These are phyloP conservation scores for Atta texana DNA, from an alignment of 1,140 invertebrate species.

Conservation along the genomic window DNA sequence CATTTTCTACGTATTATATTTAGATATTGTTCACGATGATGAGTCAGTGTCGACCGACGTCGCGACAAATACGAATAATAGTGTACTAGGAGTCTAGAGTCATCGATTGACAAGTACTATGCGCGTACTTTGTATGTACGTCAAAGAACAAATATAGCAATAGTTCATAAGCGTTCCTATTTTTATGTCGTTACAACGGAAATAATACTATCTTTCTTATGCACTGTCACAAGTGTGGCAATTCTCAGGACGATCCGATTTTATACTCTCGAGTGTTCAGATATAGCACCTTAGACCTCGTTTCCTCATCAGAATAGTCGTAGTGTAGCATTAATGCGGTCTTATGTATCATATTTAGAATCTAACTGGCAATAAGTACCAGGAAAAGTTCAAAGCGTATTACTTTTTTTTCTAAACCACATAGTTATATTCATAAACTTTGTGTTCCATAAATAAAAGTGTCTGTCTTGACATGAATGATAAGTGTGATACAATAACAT, in stretches of 20 bases:
- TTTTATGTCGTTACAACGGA: constrained; percentile 48
- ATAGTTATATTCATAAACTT: neutral
- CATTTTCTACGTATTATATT: neutral
- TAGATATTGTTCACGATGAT: neutral
- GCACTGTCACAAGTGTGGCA: constrained; percentile 8
- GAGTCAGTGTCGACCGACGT: constrained; percentile 41
- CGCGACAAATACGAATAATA: constrained; percentile 9
- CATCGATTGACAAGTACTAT: neutral
- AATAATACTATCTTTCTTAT: constrained; percentile 45
- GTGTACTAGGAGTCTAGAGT: constrained; percentile 32
- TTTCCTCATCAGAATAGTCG: constrained; percentile 37
- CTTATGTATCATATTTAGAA: constrained; percentile 7
- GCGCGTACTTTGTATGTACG: neutral
- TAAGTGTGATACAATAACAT: neutral
- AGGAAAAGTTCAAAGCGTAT: constrained; percentile 20
- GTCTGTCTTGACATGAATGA: constrained; percentile 38
- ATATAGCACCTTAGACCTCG: constrained; percentile 23
- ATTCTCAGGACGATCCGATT: constrained; percentile 49
- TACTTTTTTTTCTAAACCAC: constrained; percentile 4
- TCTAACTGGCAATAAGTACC: neutral
- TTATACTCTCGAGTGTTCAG: neutral
- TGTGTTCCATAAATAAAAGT: constrained; percentile 8
- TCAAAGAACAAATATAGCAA: constrained; percentile 41
- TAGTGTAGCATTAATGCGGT: neutral
- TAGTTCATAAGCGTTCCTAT: constrained; percentile 50